Evolutionary conservation across 2,888 invertebrate genomes (phyloP).

Genomic region (Caradrina clavipalpis): DNA sequence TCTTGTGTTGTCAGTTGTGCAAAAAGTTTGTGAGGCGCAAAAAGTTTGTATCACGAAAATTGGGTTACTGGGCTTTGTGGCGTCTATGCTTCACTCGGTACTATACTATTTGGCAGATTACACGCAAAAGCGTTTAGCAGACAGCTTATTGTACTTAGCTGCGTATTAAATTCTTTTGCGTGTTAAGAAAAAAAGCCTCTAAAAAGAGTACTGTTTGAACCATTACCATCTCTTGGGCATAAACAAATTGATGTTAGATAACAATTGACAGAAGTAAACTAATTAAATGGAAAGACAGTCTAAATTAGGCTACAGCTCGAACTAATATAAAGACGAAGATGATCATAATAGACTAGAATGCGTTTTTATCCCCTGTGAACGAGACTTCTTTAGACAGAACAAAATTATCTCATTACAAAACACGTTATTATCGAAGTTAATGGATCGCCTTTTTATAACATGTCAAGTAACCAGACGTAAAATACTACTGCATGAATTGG

Average conservation of each 20-base stretch:
- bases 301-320: neutral
- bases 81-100: constrained; percentile 7
- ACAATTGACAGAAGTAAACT: neutral
- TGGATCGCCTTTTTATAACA: neutral
- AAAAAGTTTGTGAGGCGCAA: constrained; percentile 44
- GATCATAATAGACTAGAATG: constrained; percentile 21
- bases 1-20: constrained; percentile 23
- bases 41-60: constrained; percentile 45
- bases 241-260: neutral
- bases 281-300: constrained; percentile 22
- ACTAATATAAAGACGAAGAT: constrained; percentile 7
- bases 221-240: too few species aligned
- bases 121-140: constrained; percentile 7
- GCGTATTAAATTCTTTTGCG: neutral
- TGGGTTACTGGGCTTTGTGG: constrained; percentile 36
- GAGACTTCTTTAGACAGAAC: constrained; percentile 13
- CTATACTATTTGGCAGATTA: constrained; percentile 21
- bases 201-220: too few species aligned
- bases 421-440: constrained; percentile 16
- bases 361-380: constrained; percentile 30
- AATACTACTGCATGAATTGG: neutral
- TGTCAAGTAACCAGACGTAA: neutral
- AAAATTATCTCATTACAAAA: constrained; percentile 10
- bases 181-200: neutral
- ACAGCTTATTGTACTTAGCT: neutral